Evolutionary conservation across 2,113 vertebrate species (phyloP).

Genomic region (Mustela lutreola): DNA sequence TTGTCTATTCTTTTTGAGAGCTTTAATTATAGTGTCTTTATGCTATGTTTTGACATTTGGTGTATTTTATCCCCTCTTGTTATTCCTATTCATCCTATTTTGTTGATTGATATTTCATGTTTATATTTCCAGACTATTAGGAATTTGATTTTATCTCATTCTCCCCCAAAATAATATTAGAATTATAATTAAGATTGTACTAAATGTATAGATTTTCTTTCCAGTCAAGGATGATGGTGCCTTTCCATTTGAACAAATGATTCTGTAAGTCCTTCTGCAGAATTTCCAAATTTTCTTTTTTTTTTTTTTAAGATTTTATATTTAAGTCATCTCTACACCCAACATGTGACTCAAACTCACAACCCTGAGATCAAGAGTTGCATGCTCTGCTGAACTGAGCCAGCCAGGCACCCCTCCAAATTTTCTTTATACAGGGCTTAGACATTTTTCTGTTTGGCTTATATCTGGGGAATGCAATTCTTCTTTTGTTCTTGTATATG

Average conservation of each 20-base stretch:
- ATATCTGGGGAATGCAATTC: neutral
- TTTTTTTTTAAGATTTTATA: neutral
- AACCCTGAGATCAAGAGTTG: neutral
- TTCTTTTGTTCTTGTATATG: neutral
- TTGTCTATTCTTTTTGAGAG: neutral
- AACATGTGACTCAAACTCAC: neutral
- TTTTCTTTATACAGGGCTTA: neutral
- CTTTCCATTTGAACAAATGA: neutral
- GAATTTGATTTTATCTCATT: conserved; percentile 11
- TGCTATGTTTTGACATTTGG: neutral
- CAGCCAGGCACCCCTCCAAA: neutral
- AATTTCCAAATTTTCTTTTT: neutral
- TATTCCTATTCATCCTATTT: neutral
- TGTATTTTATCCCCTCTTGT: neutral
- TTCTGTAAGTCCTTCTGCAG: neutral
- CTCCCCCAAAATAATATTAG: neutral
- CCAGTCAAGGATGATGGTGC: neutral
- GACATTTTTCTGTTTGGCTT: neutral
- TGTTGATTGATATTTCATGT: neutral
- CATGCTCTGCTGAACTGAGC: neutral
- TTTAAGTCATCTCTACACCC: neutral
- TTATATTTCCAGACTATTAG: neutral
- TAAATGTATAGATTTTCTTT: conserved; percentile 36
- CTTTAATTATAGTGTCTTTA: conserved; percentile 3
- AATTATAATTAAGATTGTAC: neutral